Percentiles rank a stretch among this genome's conserved stretches.
These are phyloP conservation scores for Hippocampus comes DNA, from an alignment of 2,113 vertebrate genomes.

Conservation along the genomic window DNA sequence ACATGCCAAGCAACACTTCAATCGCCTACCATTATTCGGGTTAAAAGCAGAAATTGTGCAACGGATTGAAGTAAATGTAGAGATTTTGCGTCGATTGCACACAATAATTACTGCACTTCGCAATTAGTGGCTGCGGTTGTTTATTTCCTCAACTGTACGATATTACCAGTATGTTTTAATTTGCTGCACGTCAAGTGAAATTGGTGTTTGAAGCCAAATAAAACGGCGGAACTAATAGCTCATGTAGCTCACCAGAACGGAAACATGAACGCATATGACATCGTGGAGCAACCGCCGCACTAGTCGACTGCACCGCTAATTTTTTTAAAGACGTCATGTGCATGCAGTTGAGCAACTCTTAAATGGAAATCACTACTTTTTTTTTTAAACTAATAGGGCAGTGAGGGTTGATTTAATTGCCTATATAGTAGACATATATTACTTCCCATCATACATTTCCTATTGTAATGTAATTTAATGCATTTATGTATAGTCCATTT, in stretches of 20 bases:
- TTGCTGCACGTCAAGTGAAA: not conserved
- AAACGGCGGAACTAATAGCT: not conserved
- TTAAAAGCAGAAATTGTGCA: not conserved
- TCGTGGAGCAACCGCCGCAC: not conserved
- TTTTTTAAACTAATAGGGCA: too few species aligned
- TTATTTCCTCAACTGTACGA: not conserved
- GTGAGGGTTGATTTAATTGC: too few species aligned
- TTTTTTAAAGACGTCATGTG: not conserved
- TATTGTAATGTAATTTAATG: too few species aligned
- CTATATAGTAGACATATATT: too few species aligned
- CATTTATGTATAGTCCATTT: too few species aligned
- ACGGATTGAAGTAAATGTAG: not conserved
- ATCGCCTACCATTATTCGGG: not conserved
- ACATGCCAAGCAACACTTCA: not conserved
- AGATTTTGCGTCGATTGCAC: not conserved
- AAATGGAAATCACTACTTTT: too few species aligned
- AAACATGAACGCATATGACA: not conserved
- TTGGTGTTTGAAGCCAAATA: not conserved
- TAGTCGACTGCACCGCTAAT: not conserved
- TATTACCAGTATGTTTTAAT: constrained; percentile 1
- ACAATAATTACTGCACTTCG: not conserved
- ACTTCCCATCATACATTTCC: too few species aligned
- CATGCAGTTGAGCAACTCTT: not conserved
- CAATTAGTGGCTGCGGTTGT: not conserved
- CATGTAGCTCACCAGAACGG: not conserved